Evolutionary conservation across 2,888 invertebrate species (phyloP), one percentile per base, ranked within the genome.

Genomic region (Drosophila conformis): DNA sequence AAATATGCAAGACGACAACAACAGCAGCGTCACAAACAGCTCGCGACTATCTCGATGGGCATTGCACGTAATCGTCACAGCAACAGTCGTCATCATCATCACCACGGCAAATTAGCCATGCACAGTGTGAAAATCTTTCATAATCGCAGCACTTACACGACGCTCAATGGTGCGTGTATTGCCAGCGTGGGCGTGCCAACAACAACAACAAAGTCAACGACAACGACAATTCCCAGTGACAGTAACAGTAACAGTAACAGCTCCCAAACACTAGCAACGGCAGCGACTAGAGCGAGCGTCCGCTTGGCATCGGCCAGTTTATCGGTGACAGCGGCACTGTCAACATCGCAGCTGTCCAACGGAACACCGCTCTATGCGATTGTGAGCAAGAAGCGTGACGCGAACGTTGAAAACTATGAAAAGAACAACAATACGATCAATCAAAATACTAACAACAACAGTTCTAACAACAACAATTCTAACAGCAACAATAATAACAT

Each of bases 61-160:
- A 83, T 89, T 49, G 87, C 91, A 78, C 90, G 92, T 80, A 91
- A 91, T 70, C 86, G 87, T 27, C 78, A 80, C 77, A 46, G 21
- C 36, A 27, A 54, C 25, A 25, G 25, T 54, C 54, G 25, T 27
- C 54, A 56, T 38, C 33, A 53, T 81, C 89, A 90, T 77, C 90
- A 89, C 81, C 88, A 87, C 15, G 61, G 77, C 70, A 93, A 92
- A 91, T 92, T 92, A 89, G 88, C 92, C 51, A 92, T 92, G 91
- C 92, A 91, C 78, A 91, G 91, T 87, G 90, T 91, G 71, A 92
- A 92, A 83, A 90, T 91, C 76, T 92, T 92, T 91, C 93, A 91
- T 90, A 92, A 92, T 83, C 92, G 91, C 77, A 90, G 80, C 76
- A 85, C 70, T 76, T 46, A 46, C 46, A 46, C 46, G 25, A 60